Conservation (phyloP, 2,113 vertebrate species). For the human (Homo sapiens) region GRCh38 chr2:76338501-76339000, state of each 20-base stretch:
- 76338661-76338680: no score
- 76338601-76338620: no score
- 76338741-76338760: not conserved
- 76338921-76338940: not conserved
- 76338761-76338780: not conserved
- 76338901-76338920: not conserved
- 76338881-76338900: not conserved
- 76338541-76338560: no score
- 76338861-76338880: not conserved
- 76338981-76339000: not conserved
- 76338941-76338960: not conserved
- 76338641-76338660: no score
- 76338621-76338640: no score
- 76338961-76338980: not conserved
- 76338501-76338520: no score
- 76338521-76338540: no score
- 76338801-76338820: constrained; percentile 12
- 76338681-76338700: no score
- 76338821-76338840: not conserved
- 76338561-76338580: no score
- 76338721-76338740: not conserved
- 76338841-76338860: not conserved
- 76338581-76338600: no score
- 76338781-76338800: not conserved
- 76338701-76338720: no score